Base-by-base conservation (phyloP, 2,888 invertebrate species). In the Athripsodes cinereus region DNA sequence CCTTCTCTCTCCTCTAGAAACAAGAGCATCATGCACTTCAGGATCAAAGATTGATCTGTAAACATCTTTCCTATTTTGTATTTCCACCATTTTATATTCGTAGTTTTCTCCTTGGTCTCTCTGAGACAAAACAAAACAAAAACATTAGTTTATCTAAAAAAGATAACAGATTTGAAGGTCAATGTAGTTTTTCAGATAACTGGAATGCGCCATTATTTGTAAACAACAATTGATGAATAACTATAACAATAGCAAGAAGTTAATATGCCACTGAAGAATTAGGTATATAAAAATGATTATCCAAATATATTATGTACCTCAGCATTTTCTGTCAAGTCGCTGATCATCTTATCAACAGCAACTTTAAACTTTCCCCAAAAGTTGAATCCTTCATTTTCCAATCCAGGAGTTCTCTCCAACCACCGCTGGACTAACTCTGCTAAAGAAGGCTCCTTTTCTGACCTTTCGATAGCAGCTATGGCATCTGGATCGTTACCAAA, bases 351-450 rank as follows among this genome's bases (percentile, higher is more conserved):
- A 64, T 86, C 80, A 11, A 92, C 92, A 1, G 87, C 83, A 1
- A 77, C 74, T 66, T 87, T 82, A 74, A 94, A 98, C 68, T 94
- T 93, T 26, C 87, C 86, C 96, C 96, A 97, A 75, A 98, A 98
- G 72, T 95, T 87, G 69, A 96, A 96, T 1, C 90, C 92, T 53
- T 83, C 78, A 0, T 82, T 76, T 69, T 92, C 90, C 20, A 97
- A 78, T 0, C 97, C 97, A 0, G 98, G 98, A 0, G 96, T 97
- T 48, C 97, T 80, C 67, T 95, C 95, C 62, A 98, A 73, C 98
- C 98, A 98, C 49, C 88, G 80, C 72, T 96, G 90, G 21, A 99
- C 89, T 22, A 98, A 78, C 54, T 86, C 85, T 40, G 90, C 80
- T 5, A 99, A 79, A 0, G 96, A 92, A 1, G 92, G 93, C 65